These are phyloP conservation scores for Pangasianodon hypophthalmus DNA, from an alignment of 2,113 vertebrate genomes.

Conservation along the genomic window DNA sequence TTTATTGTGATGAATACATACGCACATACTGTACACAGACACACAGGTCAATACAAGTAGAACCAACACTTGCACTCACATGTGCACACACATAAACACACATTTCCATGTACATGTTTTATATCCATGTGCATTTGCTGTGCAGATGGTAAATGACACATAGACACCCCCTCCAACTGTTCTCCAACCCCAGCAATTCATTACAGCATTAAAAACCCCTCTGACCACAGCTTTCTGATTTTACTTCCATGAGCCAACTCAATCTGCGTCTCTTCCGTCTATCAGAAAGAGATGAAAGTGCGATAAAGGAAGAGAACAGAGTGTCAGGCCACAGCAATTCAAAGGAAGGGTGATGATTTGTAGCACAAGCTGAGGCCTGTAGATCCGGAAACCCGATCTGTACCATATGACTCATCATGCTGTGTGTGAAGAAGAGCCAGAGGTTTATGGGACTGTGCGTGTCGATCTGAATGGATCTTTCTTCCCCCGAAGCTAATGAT, in stretches of 20 bases:
- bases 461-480: conserved; percentile 25
- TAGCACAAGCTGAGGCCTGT: conserved; percentile 5
- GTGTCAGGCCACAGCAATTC: conserved; percentile 13
- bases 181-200: not conserved
- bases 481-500: conserved; percentile 9
- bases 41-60: conserved; percentile 21
- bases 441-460: conserved; percentile 3
- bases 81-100: conserved; percentile 11
- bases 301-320: conserved; percentile 6
- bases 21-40: not conserved
- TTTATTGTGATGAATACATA: not conserved
- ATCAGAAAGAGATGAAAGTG: conserved; percentile 25
- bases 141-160: conserved; percentile 53
- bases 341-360: conserved; percentile 27
- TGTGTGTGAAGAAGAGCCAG: conserved; percentile 23
- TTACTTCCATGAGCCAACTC: not conserved
- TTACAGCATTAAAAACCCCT: not conserved
- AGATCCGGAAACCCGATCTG: conserved; percentile 23
- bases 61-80: not conserved
- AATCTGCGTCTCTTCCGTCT: not conserved
- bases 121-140: conserved; percentile 50
- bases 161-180: conserved; percentile 9
- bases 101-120: conserved; percentile 31
- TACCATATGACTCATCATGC: conserved; percentile 20
- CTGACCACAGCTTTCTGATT: conserved; percentile 7